phyloP scores from a whole-genome alignment of 2,113 vertebrate species.

The Grallaria varia region DNA sequence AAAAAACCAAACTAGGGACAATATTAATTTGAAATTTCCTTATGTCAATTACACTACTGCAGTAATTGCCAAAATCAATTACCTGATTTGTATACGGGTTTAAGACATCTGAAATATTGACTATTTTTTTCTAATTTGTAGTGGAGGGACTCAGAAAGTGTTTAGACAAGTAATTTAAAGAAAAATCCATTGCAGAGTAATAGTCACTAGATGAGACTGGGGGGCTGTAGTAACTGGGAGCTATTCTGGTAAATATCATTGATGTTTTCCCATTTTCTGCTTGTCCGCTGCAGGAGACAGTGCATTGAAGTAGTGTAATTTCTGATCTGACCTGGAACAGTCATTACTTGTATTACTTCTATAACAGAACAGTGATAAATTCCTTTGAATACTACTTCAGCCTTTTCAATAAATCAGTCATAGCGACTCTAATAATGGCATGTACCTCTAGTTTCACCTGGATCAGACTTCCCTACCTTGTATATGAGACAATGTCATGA shows the following conservation, averaged over 20 bases:
- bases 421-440: not conserved
- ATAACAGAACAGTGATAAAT: not conserved
- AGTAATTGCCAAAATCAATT: not conserved
- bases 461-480: not conserved
- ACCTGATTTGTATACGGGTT: not conserved
- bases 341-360: not conserved
- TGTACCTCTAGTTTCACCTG: not conserved
- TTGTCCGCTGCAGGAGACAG: not conserved
- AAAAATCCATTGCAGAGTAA: not conserved
- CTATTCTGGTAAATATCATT: not conserved
- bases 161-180: not conserved
- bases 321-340: not conserved
- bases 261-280: not conserved
- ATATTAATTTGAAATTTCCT: not conserved
- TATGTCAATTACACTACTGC: not conserved
- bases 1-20: rapidly evolving
- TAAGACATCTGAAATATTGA: not conserved
- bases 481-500: not conserved
- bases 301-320: not conserved
- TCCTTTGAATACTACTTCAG: not conserved
- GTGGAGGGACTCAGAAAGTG: not conserved
- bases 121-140: not conserved
- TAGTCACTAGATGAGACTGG: not conserved
- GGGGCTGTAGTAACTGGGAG: not conserved
- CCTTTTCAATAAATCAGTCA: not conserved